Conservation (phyloP, 2,888 invertebrate species). For the Entomobrya proxima region DNA sequence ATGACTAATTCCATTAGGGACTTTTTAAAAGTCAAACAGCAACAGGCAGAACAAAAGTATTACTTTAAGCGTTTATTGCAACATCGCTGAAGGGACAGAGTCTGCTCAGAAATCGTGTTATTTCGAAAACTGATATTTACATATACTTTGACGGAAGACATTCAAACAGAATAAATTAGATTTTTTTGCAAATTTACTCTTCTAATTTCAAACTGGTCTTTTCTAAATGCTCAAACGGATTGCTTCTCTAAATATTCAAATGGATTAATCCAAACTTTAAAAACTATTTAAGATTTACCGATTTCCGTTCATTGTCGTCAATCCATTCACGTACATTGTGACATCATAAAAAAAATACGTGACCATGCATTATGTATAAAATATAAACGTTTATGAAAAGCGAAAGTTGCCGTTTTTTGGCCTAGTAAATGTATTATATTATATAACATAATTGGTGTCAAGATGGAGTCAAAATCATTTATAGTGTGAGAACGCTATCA, state of each 20-base stretch:
- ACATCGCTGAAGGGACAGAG: background rate
- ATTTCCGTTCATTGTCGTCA: no score
- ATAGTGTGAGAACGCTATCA: background rate
- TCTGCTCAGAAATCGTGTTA: background rate
- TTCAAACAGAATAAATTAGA: no score
- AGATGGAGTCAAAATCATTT: background rate
- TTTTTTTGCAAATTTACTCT: no score
- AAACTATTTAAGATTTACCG: no score
- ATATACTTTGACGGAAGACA: background rate
- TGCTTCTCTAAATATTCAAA: no score
- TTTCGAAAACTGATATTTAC: background rate
- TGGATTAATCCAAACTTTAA: no score
- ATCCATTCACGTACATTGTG: no score
- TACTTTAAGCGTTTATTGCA: background rate
- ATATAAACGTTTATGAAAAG: background rate
- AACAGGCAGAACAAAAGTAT: constrained; percentile 25
- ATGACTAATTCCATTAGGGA: constrained; percentile 63
- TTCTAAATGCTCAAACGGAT: no score
- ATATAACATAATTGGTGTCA: background rate
- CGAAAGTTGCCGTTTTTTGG: background rate
- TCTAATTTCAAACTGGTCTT: no score
- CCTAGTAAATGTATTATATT: background rate
- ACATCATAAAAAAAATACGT: no score
- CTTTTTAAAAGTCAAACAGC: constrained; percentile 55
- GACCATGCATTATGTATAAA: no score